A percentile compares a stretch with the other conserved stretches of the same genome.
phyloP scores from a whole-genome alignment of 2,888 invertebrate genomes.

The Yponomeuta sedellus region DNA sequence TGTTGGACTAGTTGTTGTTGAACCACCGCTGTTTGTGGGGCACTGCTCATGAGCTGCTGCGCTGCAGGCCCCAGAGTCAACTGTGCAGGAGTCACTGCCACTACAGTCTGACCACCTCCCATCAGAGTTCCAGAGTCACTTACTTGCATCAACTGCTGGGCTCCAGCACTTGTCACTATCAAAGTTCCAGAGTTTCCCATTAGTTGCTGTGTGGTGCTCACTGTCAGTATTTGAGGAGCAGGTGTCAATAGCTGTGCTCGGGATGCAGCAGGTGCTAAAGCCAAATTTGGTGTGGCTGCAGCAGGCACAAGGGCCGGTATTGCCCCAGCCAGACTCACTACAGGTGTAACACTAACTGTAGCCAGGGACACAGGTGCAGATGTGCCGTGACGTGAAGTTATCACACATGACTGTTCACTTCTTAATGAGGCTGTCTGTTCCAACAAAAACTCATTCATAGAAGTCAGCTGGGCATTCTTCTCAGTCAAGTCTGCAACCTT shows the following conservation, averaged over 20 bases:
- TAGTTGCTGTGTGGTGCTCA: slow-evolving; percentile 68
- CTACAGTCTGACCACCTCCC: slow-evolving; percentile 68
- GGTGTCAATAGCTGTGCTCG: slow-evolving; percentile 65
- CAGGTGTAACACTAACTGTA: slow-evolving; percentile 68
- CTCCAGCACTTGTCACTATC: slow-evolving; percentile 70
- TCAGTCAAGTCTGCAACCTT: slow-evolving; percentile 64
- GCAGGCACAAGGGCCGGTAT: slow-evolving; percentile 61
- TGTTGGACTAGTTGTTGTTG: slow-evolving; percentile 58
- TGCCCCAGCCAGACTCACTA: slow-evolving; percentile 64
- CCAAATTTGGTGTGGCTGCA: slow-evolving; percentile 55
- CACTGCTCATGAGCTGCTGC: slow-evolving; percentile 44
- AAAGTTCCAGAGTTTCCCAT: slow-evolving; percentile 67
- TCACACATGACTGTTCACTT: slow-evolving; percentile 64
- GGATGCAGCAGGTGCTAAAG: slow-evolving; percentile 63
- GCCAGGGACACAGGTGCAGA: slow-evolving; percentile 68
- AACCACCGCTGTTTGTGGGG: slow-evolving; percentile 56
- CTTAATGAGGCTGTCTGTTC: slow-evolving; percentile 61
- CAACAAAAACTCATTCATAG: slow-evolving; percentile 70
- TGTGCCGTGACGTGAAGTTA: slow-evolving; percentile 65
- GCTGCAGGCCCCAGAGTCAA: slow-evolving; percentile 50
- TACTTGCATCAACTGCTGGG: slow-evolving; percentile 70
- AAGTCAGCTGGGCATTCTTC: slow-evolving; percentile 63
- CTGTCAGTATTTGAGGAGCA: slow-evolving; percentile 65
- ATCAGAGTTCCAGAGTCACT: slow-evolving; percentile 69
- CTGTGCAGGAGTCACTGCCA: slow-evolving; percentile 66